These are phyloP conservation scores for Cheirogaleus medius DNA, from an alignment of 2,113 vertebrate species.

Conservation along the genomic window DNA sequence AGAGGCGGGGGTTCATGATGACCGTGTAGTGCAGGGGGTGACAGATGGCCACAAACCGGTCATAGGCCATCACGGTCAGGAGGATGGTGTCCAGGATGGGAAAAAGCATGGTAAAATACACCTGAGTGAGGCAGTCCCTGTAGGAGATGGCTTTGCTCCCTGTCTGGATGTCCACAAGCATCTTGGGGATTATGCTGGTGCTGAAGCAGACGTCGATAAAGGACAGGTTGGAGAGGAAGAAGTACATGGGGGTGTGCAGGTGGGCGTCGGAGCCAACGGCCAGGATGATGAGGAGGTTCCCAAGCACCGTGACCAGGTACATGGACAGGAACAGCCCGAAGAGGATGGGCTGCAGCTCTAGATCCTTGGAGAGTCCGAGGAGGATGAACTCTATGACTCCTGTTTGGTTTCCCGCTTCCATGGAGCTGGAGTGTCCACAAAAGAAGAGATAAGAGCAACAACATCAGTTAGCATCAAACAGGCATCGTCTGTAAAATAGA, in stretches of 20 bases:
- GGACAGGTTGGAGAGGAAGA: constrained; percentile 4
- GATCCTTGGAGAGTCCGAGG: not conserved
- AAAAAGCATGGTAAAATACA: constrained; percentile 57
- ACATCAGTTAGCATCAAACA: not conserved
- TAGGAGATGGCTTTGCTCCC: constrained; percentile 40
- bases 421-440: not conserved
- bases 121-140: constrained; percentile 36
- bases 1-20: constrained; percentile 36
- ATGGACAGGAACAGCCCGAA: not conserved
- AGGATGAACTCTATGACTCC: constrained; percentile 37
- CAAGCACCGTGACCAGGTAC: not conserved
- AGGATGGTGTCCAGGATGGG: constrained; percentile 51
- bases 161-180: constrained; percentile 29
- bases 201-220: constrained; percentile 33
- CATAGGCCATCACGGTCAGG: constrained; percentile 44
- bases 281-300: not conserved
- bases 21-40: not conserved
- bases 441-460: not conserved
- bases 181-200: constrained; percentile 15
- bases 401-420: constrained; percentile 47
- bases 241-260: not conserved
- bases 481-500: not conserved
- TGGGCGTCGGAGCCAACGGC: not conserved
- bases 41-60: constrained; percentile 51
- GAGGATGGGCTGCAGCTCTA: not conserved